Conservation (phyloP, 53 echinoderm and acorn worm species). For the Antedon mediterranea region DNA sequence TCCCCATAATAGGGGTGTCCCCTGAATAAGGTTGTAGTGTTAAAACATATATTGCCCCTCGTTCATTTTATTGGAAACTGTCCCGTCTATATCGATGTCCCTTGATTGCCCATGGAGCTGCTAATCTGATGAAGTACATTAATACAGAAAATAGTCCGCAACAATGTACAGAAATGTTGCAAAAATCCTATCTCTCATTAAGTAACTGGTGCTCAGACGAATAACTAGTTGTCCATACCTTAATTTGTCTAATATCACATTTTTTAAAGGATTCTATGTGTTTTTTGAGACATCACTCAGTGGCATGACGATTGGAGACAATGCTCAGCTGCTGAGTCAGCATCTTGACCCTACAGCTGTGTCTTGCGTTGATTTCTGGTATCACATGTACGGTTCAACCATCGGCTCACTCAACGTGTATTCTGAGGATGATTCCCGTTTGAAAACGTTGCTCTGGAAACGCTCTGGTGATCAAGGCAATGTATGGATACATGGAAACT, state of each 20-base stretch:
- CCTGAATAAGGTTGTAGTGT: too few relatives aligned
- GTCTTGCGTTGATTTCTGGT: slow-evolving; percentile 4
- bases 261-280: background rate
- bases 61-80: too few relatives aligned
- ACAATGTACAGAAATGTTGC: too few relatives aligned
- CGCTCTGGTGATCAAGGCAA: slow-evolving; percentile 52
- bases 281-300: background rate
- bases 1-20: too few relatives aligned
- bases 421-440: slow-evolving; percentile 13
- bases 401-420: slow-evolving; percentile 32
- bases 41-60: too few relatives aligned
- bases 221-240: too few relatives aligned
- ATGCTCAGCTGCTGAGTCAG: background rate
- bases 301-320: background rate
- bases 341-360: background rate
- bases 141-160: too few relatives aligned
- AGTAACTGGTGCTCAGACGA: too few relatives aligned
- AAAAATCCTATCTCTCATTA: too few relatives aligned
- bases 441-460: slow-evolving; percentile 23
- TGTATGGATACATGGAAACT: slow-evolving; percentile 28
- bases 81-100: too few relatives aligned
- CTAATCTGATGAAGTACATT: too few relatives aligned
- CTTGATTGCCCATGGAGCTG: too few relatives aligned
- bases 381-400: slow-evolving; percentile 7
- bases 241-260: background rate